Conservation (phyloP, 2,113 vertebrate genomes). For the Aythya baeri region DNA sequence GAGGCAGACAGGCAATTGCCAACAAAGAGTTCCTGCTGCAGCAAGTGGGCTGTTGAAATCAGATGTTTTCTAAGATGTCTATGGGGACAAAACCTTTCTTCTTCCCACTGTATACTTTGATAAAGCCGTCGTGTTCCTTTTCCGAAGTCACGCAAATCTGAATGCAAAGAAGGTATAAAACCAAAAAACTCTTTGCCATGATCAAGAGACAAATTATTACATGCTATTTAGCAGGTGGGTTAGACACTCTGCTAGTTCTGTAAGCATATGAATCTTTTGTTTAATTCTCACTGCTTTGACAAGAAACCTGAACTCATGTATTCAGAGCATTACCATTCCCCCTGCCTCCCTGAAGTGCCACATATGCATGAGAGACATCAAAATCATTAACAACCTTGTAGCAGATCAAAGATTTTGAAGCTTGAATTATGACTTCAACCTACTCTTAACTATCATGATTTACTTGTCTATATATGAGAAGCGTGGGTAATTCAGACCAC, state of each 20-base stretch:
- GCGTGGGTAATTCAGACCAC: not conserved
- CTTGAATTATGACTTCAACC: not conserved
- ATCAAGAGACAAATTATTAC: not conserved
- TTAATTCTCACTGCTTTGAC: not conserved
- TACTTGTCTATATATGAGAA: not conserved
- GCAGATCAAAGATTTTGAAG: not conserved
- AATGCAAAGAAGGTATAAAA: constrained; percentile 31
- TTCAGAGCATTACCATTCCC: not conserved
- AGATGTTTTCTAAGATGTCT: constrained; percentile 91
- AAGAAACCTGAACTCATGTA: not conserved
- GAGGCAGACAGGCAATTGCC: constrained; percentile 60
- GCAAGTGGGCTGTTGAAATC: constrained; percentile 66
- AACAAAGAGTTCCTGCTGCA: constrained; percentile 61
- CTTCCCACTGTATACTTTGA: constrained; percentile 92
- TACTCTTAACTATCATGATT: not conserved
- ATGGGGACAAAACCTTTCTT: constrained; percentile 92
- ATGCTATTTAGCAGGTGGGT: not conserved
- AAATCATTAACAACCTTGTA: not conserved
- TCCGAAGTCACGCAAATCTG: constrained; percentile 94
- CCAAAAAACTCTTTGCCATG: not conserved
- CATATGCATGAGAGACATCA: not conserved
- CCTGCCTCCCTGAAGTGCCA: not conserved
- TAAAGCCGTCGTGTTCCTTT: constrained; percentile 88
- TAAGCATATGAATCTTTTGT: not conserved
- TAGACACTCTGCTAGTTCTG: not conserved